Percentiles rank a stretch among this genome's conserved stretches.
phyloP scores from a whole-genome alignment of 2,113 vertebrate genomes.

The Odontophorus gujanensis region DNA sequence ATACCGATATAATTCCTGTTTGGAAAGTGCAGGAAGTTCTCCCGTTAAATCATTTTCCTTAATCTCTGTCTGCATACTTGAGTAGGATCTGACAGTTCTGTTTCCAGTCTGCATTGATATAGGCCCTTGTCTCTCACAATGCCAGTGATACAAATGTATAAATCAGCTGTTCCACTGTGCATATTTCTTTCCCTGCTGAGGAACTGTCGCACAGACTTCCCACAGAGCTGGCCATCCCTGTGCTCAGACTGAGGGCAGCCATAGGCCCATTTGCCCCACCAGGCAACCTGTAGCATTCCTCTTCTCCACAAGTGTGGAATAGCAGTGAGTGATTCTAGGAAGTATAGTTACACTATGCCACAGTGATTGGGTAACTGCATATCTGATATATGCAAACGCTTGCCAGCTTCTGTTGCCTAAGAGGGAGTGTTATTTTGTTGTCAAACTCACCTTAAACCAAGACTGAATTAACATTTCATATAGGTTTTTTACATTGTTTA shows the following conservation, averaged over 20 bases:
- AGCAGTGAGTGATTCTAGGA: not conserved
- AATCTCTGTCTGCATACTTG: not conserved
- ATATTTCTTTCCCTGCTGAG: not conserved
- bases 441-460: not conserved
- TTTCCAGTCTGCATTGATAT: not conserved
- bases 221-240: not conserved
- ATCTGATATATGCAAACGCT: not conserved
- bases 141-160: not conserved
- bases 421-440: not conserved
- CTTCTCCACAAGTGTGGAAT: accelerated
- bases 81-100: not conserved
- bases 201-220: not conserved
- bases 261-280: accelerated
- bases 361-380: not conserved
- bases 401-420: not conserved
- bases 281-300: accelerated
- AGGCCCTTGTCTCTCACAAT: not conserved
- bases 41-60: not conserved
- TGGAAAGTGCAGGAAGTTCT: not conserved
- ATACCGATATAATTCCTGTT: not conserved
- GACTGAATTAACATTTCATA: not conserved
- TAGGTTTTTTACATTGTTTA: not conserved
- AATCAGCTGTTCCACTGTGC: not conserved
- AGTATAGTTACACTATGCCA: not conserved
- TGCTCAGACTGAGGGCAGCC: not conserved